phyloP scores from a whole-genome alignment of 2,797 vertebrate species.

The Enteromius afrohamiltoni region DNA sequence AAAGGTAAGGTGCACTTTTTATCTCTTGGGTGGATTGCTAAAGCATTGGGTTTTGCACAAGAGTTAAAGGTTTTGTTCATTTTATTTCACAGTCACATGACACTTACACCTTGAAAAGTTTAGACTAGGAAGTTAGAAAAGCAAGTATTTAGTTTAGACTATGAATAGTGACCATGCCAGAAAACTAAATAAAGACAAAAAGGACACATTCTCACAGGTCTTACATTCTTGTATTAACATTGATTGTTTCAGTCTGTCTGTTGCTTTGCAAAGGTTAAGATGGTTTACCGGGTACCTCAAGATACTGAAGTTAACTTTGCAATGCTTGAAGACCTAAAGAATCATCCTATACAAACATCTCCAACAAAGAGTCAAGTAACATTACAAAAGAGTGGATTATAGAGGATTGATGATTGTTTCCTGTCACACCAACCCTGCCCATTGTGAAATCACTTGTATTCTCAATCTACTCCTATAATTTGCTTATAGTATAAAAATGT shows the following conservation, averaged over 20 bases:
- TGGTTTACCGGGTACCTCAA: not conserved
- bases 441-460: constrained; percentile 17
- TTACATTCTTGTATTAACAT: not conserved
- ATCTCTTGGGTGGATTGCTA: not conserved
- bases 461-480: not conserved
- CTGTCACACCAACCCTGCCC: constrained; percentile 19
- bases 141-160: not conserved
- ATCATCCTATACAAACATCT: not conserved
- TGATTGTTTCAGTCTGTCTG: not conserved
- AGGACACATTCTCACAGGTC: not conserved
- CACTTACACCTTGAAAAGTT: not conserved
- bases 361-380: not conserved
- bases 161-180: not conserved
- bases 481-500: constrained; percentile 18
- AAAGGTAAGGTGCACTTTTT: constrained; percentile 15
- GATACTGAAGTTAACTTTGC: not conserved
- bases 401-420: constrained; percentile 4
- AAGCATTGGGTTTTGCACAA: not conserved
- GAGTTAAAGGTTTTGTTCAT: not conserved
- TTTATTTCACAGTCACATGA: not conserved
- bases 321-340: not conserved
- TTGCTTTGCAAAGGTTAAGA: not conserved
- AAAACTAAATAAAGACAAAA: not conserved
- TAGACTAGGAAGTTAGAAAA: not conserved
- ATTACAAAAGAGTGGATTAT: constrained; percentile 22